Percentiles rank a stretch among this genome's conserved stretches.
phyloP scores from a whole-genome alignment of 2,888 invertebrate genomes.

The Ormyrus thymus region DNA sequence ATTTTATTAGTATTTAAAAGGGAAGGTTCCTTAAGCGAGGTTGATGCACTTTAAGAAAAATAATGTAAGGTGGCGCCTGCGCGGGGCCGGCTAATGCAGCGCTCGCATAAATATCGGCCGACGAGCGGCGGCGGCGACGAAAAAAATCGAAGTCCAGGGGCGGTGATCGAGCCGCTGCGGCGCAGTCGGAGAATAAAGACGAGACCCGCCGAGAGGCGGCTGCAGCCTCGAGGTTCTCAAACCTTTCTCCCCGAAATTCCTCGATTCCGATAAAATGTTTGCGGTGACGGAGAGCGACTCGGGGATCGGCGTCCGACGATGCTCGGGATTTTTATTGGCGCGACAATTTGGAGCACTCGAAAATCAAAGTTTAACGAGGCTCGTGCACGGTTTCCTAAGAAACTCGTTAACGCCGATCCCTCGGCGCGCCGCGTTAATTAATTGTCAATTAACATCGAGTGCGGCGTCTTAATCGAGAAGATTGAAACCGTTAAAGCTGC shows the following conservation, averaged over 20 bases:
- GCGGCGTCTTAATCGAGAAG: too few relatives aligned
- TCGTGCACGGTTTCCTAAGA: too few relatives aligned
- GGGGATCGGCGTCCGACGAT: too few relatives aligned
- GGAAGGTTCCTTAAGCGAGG: slow-evolving; percentile 7
- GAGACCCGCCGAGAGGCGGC: slow-evolving; percentile 19
- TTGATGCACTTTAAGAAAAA: slow-evolving; percentile 40
- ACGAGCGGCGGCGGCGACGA: not conserved
- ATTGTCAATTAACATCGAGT: not conserved
- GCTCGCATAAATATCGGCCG: slow-evolving; percentile 46
- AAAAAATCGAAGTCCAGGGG: slow-evolving; percentile 53
- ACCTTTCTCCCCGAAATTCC: not conserved
- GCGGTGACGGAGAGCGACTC: too few relatives aligned
- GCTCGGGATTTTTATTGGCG: too few relatives aligned
- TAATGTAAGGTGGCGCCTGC: slow-evolving; percentile 42
- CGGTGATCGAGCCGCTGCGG: slow-evolving; percentile 59
- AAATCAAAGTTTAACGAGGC: too few relatives aligned
- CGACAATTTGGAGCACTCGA: too few relatives aligned
- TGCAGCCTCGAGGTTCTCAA: slow-evolving; percentile 51
- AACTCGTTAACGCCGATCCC: too few relatives aligned
- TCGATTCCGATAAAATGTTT: not conserved
- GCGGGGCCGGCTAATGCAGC: slow-evolving; percentile 43
- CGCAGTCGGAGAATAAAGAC: slow-evolving; percentile 60
- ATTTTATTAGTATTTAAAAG: slow-evolving; percentile 16
- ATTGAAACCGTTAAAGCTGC: too few relatives aligned
- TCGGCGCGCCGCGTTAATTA: not conserved